phyloP scores from a whole-genome alignment of 2,797 vertebrate genomes.

The Mionectes olivaceus region DNA sequence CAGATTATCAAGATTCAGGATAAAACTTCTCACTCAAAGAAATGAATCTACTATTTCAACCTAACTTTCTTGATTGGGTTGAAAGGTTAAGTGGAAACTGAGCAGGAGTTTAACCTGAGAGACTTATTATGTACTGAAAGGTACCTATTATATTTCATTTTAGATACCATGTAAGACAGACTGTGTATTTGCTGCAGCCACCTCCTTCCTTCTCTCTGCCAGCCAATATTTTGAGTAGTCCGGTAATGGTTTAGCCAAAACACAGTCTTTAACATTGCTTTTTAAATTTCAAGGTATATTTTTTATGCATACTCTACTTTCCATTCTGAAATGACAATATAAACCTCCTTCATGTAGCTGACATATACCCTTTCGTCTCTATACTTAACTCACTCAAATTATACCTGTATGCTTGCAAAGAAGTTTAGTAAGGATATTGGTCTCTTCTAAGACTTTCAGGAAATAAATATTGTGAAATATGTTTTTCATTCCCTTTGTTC shows the following conservation, averaged over 20 bases:
- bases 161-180: background rate
- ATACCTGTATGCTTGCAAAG: slow-evolving; percentile 2
- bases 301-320: slow-evolving; percentile 31
- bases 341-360: slow-evolving; percentile 21
- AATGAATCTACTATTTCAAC: background rate
- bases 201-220: background rate
- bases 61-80: background rate
- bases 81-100: slow-evolving; percentile 8
- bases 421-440: slow-evolving; percentile 14
- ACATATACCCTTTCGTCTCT: background rate
- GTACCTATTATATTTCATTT: background rate
- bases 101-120: background rate
- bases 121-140: background rate
- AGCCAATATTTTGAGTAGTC: slow-evolving; percentile 10
- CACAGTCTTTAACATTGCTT: background rate
- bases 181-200: background rate
- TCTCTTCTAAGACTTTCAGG: slow-evolving; percentile 24
- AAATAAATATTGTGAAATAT: slow-evolving; percentile 43
- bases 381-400: slow-evolving; percentile 54
- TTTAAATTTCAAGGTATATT: slow-evolving; percentile 12
- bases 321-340: slow-evolving; percentile 13
- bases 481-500: slow-evolving; percentile 39
- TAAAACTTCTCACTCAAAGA: background rate
- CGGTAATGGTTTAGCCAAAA: background rate
- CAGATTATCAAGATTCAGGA: background rate